Percentiles rank a stretch among this genome's conserved stretches.
phyloP scores from a whole-genome alignment of 2,888 invertebrate species.

The Sclerodermus sp. region DNA sequence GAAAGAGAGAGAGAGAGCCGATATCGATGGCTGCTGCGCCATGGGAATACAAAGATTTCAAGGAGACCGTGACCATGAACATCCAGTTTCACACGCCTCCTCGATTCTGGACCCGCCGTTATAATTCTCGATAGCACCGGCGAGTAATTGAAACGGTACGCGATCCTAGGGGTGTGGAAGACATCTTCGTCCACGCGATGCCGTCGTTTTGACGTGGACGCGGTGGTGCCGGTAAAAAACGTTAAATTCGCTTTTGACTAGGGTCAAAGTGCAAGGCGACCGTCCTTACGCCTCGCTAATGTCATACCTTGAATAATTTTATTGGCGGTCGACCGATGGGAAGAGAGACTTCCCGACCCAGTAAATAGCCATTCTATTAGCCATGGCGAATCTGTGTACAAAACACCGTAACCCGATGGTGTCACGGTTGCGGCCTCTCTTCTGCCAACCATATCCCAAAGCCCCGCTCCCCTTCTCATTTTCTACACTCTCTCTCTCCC shows the following conservation, averaged over 20 bases:
- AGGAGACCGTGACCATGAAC: no score
- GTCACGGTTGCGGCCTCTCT: slow-evolving; percentile 31
- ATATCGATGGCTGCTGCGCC: no score
- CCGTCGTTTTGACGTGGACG: not conserved
- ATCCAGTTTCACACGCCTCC: slow-evolving; percentile 53
- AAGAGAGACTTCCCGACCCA: slow-evolving; percentile 15
- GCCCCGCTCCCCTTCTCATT: no score
- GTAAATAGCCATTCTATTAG: slow-evolving; percentile 51
- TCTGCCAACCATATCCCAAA: no score
- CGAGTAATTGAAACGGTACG: slow-evolving; percentile 41
- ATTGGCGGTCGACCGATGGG: slow-evolving; percentile 38
- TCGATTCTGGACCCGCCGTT: slow-evolving; percentile 29
- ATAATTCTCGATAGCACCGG: slow-evolving; percentile 4
- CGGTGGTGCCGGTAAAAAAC: no score
- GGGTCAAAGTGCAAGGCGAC: not conserved
- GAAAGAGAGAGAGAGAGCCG: no score
- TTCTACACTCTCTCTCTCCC: no score
- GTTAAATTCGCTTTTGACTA: not conserved
- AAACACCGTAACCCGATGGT: slow-evolving; percentile 49
- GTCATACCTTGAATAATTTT: slow-evolving; percentile 55
- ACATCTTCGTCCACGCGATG: not conserved
- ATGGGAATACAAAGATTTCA: no score
- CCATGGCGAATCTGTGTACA: slow-evolving; percentile 51
- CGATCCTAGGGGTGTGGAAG: no score
- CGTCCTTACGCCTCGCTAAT: slow-evolving; percentile 35